phyloP scores from a whole-genome alignment of 2,888 invertebrate species.

The Monochamus alternatus region DNA sequence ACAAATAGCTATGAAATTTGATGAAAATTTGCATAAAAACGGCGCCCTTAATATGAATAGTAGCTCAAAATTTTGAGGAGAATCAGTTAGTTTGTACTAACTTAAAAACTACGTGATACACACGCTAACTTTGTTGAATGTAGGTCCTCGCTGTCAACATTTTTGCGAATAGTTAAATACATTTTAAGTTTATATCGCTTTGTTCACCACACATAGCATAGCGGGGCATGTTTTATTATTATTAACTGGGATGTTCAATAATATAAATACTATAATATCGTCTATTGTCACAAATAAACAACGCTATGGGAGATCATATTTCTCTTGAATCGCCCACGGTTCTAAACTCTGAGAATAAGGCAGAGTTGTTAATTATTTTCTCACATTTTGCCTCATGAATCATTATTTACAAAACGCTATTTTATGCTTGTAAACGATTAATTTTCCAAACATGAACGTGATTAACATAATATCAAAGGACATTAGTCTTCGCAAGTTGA shows the following conservation, averaged over 20 bases:
- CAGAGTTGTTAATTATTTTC: slow-evolving; percentile 3
- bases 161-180: not conserved
- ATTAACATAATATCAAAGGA: not conserved
- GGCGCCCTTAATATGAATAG: no score
- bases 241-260: slow-evolving; percentile 12
- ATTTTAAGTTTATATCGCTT: not conserved
- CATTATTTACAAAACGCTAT: not conserved
- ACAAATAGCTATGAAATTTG: no score
- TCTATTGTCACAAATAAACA: not conserved
- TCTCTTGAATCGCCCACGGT: not conserved
- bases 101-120: no score
- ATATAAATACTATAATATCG: not conserved
- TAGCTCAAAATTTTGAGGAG: no score
- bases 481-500: not conserved
- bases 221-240: not conserved
- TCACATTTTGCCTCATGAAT: slow-evolving; percentile 11
- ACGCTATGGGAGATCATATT: slow-evolving; percentile 13
- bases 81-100: no score
- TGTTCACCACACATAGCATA: not conserved
- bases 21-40: no score
- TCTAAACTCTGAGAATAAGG: not conserved
- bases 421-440: not conserved
- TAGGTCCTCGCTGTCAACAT: not conserved
- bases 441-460: no score
- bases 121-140: not conserved